Evolutionary conservation across 2,888 invertebrate species (phyloP).

Genomic region (Dorcus parallelipipedus): DNA sequence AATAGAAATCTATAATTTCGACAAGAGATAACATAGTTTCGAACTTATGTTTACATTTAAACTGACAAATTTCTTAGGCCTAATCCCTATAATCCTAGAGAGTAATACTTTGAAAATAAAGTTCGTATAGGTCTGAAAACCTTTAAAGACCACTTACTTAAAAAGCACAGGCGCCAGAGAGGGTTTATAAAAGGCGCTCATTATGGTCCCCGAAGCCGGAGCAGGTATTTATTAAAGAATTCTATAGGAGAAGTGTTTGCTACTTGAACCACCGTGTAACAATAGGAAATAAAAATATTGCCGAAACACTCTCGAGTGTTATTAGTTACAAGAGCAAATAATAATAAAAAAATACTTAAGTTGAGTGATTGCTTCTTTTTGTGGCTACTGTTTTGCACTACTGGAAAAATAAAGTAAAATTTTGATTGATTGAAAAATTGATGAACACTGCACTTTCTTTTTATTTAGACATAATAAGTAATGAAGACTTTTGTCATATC

Average conservation of each 20-base stretch:
- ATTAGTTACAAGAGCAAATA: slow-evolving; percentile 5
- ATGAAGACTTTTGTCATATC: too few relatives aligned
- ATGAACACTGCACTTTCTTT: too few relatives aligned
- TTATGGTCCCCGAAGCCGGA: slow-evolving; percentile 36
- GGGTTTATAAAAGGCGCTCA: slow-evolving; percentile 35
- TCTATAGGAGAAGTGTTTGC: slow-evolving; percentile 41
- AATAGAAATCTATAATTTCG: not conserved
- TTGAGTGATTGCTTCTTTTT: too few relatives aligned
- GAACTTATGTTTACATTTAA: slow-evolving; percentile 12
- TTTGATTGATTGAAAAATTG: too few relatives aligned
- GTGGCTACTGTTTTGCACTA: too few relatives aligned
- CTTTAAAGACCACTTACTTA: slow-evolving; percentile 18
- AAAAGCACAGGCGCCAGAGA: slow-evolving; percentile 36
- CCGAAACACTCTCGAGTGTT: slow-evolving; percentile 3
- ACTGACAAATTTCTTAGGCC: slow-evolving; percentile 15
- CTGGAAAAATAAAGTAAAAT: too few relatives aligned
- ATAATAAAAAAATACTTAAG: not conserved
- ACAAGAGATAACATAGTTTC: slow-evolving; percentile 10
- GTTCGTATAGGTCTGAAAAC: slow-evolving; percentile 1
- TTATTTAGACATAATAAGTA: too few relatives aligned
- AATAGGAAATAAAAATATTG: slow-evolving; percentile 33
- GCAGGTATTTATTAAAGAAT: slow-evolving; percentile 40
- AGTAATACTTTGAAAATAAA: slow-evolving; percentile 4
- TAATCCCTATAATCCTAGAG: slow-evolving; percentile 12
- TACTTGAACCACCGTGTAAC: slow-evolving; percentile 36